phyloP scores from a whole-genome alignment of 2,888 invertebrate species.

The Acronicta psi region DNA sequence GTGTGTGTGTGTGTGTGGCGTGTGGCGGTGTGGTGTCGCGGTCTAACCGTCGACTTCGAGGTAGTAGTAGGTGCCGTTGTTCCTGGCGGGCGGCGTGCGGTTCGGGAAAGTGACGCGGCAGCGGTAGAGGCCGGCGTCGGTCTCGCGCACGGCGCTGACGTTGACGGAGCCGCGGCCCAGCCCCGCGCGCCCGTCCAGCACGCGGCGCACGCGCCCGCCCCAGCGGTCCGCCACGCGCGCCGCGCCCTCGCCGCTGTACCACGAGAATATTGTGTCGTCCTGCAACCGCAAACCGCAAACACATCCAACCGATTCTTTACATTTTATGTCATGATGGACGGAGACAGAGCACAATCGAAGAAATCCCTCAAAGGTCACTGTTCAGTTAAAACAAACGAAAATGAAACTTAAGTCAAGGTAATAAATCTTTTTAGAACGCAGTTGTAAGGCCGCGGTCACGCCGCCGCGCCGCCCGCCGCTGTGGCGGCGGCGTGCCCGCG shows the following conservation, averaged over 20 bases:
- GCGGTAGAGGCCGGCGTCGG: slow-evolving; percentile 97
- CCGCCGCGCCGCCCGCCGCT: no score
- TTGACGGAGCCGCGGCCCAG: slow-evolving; percentile 93
- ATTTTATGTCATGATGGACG: no score
- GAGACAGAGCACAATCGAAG: no score
- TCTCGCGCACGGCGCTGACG: slow-evolving; percentile 95
- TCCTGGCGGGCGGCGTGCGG: slow-evolving; percentile 94
- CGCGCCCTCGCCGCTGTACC: slow-evolving; percentile 92
- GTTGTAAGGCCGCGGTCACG: no score
- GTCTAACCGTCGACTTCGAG: slow-evolving; percentile 94
- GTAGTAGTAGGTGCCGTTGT: slow-evolving; percentile 97
- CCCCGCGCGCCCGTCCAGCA: slow-evolving; percentile 79
- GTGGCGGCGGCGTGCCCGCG: no score
- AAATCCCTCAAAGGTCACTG: no score
- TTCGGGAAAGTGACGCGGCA: slow-evolving; percentile 96
- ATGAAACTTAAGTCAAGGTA: no score
- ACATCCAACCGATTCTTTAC: no score
- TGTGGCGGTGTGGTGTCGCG: background rate
- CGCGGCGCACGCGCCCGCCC: slow-evolving; percentile 92
- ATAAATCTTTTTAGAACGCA: no score
- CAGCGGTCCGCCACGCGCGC: slow-evolving; percentile 93
- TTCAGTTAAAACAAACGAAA: no score
- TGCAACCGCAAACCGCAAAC: slow-evolving; percentile 68
- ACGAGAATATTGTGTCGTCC: slow-evolving; percentile 94
- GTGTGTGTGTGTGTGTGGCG: background rate